phyloP scores from a whole-genome alignment of 2,888 invertebrate species.

The Sinopyrophorus schimmeli region DNA sequence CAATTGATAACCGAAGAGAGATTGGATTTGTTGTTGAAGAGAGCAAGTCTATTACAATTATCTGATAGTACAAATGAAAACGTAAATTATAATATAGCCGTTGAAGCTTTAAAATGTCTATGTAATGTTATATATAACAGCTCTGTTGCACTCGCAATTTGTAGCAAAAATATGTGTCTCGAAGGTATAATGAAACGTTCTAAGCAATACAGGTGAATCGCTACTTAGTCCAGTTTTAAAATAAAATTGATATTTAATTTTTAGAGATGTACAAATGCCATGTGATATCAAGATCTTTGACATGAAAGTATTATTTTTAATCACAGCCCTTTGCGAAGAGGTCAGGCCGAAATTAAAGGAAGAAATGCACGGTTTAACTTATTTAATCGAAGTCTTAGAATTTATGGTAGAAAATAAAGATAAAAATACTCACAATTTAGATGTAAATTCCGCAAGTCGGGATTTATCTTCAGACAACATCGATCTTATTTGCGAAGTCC shows the following conservation, averaged over 20 bases:
- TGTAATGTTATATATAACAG: constrained; percentile 88
- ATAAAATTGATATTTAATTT: constrained; percentile 21
- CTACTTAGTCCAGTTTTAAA: not conserved
- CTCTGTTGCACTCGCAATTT: constrained; percentile 62
- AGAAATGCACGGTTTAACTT: constrained; percentile 70
- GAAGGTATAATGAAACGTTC: constrained; percentile 75
- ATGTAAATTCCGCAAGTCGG: not conserved
- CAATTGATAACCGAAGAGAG: constrained; percentile 69
- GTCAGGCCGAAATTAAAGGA: constrained; percentile 67
- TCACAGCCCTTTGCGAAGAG: constrained; percentile 79
- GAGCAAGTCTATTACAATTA: constrained; percentile 63
- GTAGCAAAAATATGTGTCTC: constrained; percentile 65
- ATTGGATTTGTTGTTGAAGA: constrained; percentile 68
- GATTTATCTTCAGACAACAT: not conserved
- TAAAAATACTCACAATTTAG: constrained; percentile 15
- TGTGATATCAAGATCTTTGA: constrained; percentile 82
- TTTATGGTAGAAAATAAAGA: constrained; percentile 60
- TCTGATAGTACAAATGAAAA: constrained; percentile 52
- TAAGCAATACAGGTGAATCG: constrained; percentile 62
- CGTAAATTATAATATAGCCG: constrained; percentile 60
- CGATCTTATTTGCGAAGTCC: constrained; percentile 70
- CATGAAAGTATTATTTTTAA: constrained; percentile 83
- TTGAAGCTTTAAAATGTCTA: constrained; percentile 85
- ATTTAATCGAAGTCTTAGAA: constrained; percentile 70
- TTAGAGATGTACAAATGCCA: constrained; percentile 62